Evolutionary conservation across 2,888 invertebrate genomes (phyloP), one percentile per base, ranked within the genome.

Genomic region (Sericinus montela): DNA sequence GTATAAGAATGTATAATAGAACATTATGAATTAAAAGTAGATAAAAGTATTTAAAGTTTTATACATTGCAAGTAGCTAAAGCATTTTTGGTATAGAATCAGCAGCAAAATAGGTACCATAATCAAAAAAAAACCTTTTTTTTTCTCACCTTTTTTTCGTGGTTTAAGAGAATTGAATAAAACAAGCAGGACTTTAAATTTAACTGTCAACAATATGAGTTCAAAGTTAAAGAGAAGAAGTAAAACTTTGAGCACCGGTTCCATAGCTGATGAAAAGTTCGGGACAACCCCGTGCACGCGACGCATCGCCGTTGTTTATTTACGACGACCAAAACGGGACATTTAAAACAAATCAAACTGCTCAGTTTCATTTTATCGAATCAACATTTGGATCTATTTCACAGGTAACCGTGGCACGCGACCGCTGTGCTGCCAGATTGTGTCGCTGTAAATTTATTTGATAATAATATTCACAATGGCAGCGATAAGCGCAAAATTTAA

Each of bases 311-410:
- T 42, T 19, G 46, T 15, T 45, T 53, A 55, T 57, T 56, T 58
- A 59, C 48, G 52, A 51, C 51, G 37, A 38, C 48, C 52, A 52
- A 56, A 56, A 62, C 62, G 57, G 58, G 45, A 61, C 56, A 55
- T 58, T 69, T 66, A 63, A 70, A 70, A 66, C 62, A 59, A 67
- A 67, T 70, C 65, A 62, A 68, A 70, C 68, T 62, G 63, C 63
- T 71, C 63, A 61, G 66, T 64, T 64, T 65, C 65, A 69, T 65
- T 68, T 65, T 63, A 67, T 62, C 58, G 59, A 64, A 68, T 69
- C 62, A 58, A 59, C 56, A 58, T 60, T 64, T 49, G 45, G 55
- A 61, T 65, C 58, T 58, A 48, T 53, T 53, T 49, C 28, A 51
- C 54, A 51, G 49, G 45, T 44, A 45, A 49, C 29, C 15, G 30